Base-by-base conservation (phyloP, 2,797 vertebrate species). In the Scolopax bukidnonensis region DNA sequence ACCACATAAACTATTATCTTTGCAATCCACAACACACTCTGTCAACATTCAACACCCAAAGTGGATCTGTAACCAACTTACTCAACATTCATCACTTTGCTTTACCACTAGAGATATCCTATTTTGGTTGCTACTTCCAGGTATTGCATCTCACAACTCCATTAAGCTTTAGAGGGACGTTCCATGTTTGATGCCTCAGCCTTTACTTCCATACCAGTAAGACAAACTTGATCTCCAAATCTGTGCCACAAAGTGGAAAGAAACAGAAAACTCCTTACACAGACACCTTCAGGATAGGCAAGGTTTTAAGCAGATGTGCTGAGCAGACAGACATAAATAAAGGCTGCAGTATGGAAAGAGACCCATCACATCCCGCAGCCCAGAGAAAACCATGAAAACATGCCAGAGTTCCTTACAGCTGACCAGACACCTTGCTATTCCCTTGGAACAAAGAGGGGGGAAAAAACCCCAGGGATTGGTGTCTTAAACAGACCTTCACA, bases 161-260 rank as follows among this genome's bases (percentile, higher is more conserved):
- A 27, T 20, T 8, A 53, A 12, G 12, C 3, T 6, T 59, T 13
- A 71, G 10, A 32, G 16, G 10, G 9, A 78, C 81, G 32, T 16
- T 71, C 21, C 16, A 41, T 23, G 48, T 63, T 4, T 10, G 6
- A 40, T 33, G 25, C 17, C 47, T 64, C 65, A 88, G 20, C 40
- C 16, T 71, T 61, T 41, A 73, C 21, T 54, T 77, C n/a, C 50
- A 53, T 2, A 56, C 7, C 38, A 67, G 38, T 60, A 76, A 59
- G 36, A 80, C 36, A 81, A 65, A 89, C 14, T 23, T n/a, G 18
- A 68, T 17, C 61, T 75, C 33, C 38, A 86, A 80, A 36, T 28
- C 50, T 33, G 3, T 0, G 3, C 28, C 16, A 83, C 0, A 0
- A 63, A 67, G 19, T 4, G 5, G 27, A 69, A 78, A 75, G n/a